Evolutionary conservation across 2,113 vertebrate species (phyloP).

Genomic region (Pangasianodon hypophthalmus): DNA sequence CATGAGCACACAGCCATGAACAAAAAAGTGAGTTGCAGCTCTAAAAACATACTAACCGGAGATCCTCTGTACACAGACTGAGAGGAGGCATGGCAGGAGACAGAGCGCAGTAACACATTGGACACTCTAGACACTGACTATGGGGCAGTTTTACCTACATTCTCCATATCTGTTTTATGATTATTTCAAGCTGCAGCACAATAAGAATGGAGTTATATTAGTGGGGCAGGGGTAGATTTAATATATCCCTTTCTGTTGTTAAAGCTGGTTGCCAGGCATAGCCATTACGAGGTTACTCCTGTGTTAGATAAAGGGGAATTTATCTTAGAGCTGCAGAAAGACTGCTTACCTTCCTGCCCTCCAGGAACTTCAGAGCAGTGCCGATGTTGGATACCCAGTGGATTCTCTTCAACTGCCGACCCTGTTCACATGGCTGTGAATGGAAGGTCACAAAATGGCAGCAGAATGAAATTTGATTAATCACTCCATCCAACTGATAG

Average conservation of each 20-base stretch:
- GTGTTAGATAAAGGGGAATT: slow-evolving; percentile 36
- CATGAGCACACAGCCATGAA: slow-evolving; percentile 34
- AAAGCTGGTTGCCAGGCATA: slow-evolving; percentile 30
- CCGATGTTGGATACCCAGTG: slow-evolving; percentile 96
- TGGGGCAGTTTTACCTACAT: background rate
- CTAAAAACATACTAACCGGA: slow-evolving; percentile 84
- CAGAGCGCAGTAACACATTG: slow-evolving; percentile 61
- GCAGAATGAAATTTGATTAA: background rate
- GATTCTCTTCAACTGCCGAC: slow-evolving; percentile 89
- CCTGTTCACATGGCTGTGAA: slow-evolving; percentile 90
- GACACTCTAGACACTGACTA: slow-evolving; percentile 16
- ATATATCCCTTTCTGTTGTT: background rate
- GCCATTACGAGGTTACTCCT: background rate
- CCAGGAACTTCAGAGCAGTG: slow-evolving; percentile 92
- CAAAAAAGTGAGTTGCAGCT: slow-evolving; percentile 25
- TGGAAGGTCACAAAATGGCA: slow-evolving; percentile 16
- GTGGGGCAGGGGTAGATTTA: background rate
- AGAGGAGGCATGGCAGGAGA: slow-evolving; percentile 66
- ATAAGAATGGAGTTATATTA: background rate
- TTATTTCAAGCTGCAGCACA: slow-evolving; percentile 5
- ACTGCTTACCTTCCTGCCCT: slow-evolving; percentile 89
- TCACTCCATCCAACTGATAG: background rate
- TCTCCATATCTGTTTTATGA: background rate
- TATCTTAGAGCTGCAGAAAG: background rate
- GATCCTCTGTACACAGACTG: slow-evolving; percentile 95